Conservation (phyloP, 1,140 invertebrate genomes). For the Meteorus sp. region DNA sequence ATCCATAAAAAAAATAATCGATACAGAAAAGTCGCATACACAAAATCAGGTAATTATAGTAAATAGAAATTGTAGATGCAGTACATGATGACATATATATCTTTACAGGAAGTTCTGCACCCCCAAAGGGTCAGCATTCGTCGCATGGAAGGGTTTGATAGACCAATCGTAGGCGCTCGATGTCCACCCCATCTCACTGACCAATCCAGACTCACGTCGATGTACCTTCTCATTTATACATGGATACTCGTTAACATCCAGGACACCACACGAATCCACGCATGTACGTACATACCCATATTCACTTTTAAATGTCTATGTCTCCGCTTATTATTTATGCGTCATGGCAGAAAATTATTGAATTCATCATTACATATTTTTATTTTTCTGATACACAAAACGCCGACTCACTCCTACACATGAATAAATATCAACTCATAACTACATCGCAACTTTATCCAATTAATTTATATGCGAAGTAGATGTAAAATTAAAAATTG, state of each 20-base stretch:
- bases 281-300: not conserved
- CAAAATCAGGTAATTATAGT: not conserved
- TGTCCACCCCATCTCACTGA: constrained; percentile 49
- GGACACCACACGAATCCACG: not conserved
- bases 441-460: too few relatives aligned
- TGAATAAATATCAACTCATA: too few relatives aligned
- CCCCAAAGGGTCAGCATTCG: constrained; percentile 50
- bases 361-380: too few relatives aligned
- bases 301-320: too few relatives aligned
- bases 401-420: too few relatives aligned
- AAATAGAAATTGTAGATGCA: not conserved
- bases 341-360: too few relatives aligned
- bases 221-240: constrained; percentile 32
- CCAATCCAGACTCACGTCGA: constrained; percentile 51
- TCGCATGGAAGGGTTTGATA: constrained; percentile 43
- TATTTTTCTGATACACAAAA: too few relatives aligned
- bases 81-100: not conserved
- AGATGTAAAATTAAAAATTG: too few relatives aligned
- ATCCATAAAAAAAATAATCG: too few relatives aligned
- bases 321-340: too few relatives aligned
- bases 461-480: too few relatives aligned
- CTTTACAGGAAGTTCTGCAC: constrained; percentile 22
- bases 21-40: too few relatives aligned
- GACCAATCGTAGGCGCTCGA: constrained; percentile 52
- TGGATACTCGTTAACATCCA: constrained; percentile 9